phyloP scores from a whole-genome alignment of 2,113 vertebrate genomes.

The Entosphenus tridentatus region DNA sequence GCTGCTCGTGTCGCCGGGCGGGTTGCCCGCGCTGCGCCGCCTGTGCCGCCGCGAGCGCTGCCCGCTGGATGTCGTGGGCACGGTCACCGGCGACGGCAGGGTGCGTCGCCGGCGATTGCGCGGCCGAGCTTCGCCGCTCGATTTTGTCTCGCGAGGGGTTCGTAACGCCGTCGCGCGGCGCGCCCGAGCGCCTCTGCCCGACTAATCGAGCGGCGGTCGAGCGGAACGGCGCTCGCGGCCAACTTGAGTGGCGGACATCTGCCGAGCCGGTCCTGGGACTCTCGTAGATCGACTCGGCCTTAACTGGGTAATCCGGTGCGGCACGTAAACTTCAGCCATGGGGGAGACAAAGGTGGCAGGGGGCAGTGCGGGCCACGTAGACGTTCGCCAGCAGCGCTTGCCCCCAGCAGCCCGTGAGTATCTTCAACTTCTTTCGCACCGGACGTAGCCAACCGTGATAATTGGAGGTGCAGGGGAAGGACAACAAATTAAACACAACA shows the following conservation, averaged over 20 bases:
- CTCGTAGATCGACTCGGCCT: too few relatives aligned
- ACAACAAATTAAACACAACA: too few relatives aligned
- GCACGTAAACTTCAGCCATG: too few relatives aligned
- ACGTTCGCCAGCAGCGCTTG: not conserved
- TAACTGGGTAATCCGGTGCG: too few relatives aligned
- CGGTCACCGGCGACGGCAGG: slow-evolving; percentile 42
- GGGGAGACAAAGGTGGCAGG: too few relatives aligned
- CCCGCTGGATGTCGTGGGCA: slow-evolving; percentile 49
- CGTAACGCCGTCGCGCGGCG: not conserved
- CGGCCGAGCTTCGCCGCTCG: too few relatives aligned
- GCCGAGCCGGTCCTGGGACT: too few relatives aligned
- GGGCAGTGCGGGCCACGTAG: not conserved
- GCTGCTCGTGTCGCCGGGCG: slow-evolving; percentile 29
- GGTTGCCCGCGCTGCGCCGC: slow-evolving; percentile 25
- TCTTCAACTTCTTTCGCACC: not conserved
- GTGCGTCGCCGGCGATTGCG: slow-evolving; percentile 13
- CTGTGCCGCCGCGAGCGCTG: slow-evolving; percentile 53
- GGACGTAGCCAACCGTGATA: too few relatives aligned
- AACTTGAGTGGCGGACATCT: not conserved
- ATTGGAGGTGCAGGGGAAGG: too few relatives aligned
- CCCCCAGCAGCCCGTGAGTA: not conserved
- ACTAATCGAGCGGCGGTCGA: not conserved
- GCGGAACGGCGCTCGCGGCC: not conserved
- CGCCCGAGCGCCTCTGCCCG: not conserved
- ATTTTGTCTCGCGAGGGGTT: too few relatives aligned